Percentiles rank a stretch among this genome's conserved stretches.
These are phyloP conservation scores for Anomalospiza imberbis DNA, from an alignment of 2,797 vertebrate genomes.

Conservation along the genomic window DNA sequence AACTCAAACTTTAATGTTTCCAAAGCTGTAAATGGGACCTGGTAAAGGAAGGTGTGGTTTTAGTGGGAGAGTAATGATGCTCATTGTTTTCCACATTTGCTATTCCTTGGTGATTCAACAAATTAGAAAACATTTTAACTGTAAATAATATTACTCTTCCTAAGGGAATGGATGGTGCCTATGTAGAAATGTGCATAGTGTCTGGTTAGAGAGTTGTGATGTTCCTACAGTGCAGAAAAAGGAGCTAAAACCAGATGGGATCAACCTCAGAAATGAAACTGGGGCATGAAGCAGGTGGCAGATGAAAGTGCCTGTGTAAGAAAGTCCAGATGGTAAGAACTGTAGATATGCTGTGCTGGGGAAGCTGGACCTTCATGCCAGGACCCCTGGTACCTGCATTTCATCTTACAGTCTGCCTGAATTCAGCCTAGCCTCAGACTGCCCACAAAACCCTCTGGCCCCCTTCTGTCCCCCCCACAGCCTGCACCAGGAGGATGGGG, in stretches of 20 bases:
- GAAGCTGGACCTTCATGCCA: background rate
- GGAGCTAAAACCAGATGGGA: background rate
- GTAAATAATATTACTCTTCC: background rate
- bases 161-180: background rate
- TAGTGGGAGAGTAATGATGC: background rate
- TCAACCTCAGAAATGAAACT: background rate
- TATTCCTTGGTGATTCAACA: background rate
- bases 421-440: background rate
- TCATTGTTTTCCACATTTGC: background rate
- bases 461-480: background rate
- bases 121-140: background rate
- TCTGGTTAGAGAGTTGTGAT: background rate
- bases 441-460: background rate
- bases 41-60: background rate
- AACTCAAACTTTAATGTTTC: background rate
- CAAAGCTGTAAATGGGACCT: background rate
- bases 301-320: background rate
- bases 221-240: background rate
- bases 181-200: background rate
- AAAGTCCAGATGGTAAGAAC: background rate
- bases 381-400: background rate
- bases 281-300: background rate
- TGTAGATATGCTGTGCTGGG: background rate
- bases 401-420: background rate
- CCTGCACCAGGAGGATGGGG: background rate